These are phyloP conservation scores for Papilio protenor DNA, from an alignment of 2,888 invertebrate genomes.

Conservation along the genomic window DNA sequence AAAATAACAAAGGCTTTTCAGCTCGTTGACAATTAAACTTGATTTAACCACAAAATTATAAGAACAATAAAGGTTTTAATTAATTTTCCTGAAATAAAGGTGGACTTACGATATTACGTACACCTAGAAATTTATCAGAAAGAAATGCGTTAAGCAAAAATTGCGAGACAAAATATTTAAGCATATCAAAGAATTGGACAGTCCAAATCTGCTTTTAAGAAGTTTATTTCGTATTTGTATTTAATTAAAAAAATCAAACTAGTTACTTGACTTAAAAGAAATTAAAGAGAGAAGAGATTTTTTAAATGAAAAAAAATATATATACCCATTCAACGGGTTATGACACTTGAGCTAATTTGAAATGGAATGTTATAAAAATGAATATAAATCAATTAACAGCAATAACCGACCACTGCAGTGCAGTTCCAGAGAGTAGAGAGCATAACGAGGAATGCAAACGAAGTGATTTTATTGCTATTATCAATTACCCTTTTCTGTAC, in stretches of 20 bases:
- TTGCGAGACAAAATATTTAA: background rate
- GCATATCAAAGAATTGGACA: background rate
- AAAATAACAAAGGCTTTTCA: conserved; percentile 36
- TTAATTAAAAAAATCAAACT: background rate
- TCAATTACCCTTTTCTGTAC: conserved; percentile 6
- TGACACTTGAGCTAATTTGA: no score
- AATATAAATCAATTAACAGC: background rate
- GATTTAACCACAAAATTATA: conserved; percentile 31
- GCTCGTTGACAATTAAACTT: conserved; percentile 23
- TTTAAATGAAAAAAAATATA: no score
- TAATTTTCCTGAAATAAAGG: conserved; percentile 19
- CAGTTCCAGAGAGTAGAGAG: background rate
- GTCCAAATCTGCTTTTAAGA: background rate
- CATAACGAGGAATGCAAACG: background rate
- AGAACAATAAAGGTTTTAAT: conserved; percentile 27
- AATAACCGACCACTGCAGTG: conserved; percentile 3
- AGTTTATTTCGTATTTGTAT: background rate
- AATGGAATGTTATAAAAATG: background rate
- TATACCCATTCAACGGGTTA: no score
- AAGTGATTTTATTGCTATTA: conserved; percentile 21
- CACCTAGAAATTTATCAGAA: background rate
- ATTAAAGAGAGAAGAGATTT: no score
- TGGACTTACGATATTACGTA: background rate
- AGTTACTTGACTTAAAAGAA: background rate
- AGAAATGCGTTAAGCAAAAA: background rate